These are phyloP conservation scores for Scylla paramamosain DNA, from an alignment of 1,140 invertebrate genomes.

Conservation along the genomic window DNA sequence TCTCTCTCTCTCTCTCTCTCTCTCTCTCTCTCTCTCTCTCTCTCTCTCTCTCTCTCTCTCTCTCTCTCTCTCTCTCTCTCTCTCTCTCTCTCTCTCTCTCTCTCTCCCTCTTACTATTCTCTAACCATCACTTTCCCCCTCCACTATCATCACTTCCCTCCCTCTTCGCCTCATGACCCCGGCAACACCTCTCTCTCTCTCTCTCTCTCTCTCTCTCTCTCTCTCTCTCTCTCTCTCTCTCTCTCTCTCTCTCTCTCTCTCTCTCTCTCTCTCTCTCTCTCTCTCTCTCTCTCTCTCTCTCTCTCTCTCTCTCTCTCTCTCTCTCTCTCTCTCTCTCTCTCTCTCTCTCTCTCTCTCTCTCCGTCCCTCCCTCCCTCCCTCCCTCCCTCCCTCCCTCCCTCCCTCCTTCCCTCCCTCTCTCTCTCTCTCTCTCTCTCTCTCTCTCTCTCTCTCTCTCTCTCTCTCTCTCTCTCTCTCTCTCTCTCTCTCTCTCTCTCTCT, in stretches of 20 bases:
- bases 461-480: slow-evolving; percentile 17
- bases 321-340: too few relatives aligned
- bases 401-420: too few relatives aligned
- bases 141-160: not conserved
- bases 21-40: not conserved
- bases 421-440: too few relatives aligned
- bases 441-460: not conserved
- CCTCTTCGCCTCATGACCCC: not conserved
- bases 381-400: too few relatives aligned
- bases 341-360: too few relatives aligned
- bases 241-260: not conserved
- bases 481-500: not conserved
- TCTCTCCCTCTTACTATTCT: not conserved
- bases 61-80: not conserved
- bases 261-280: not conserved
- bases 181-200: not conserved
- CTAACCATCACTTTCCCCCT: not conserved
- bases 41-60: too few relatives aligned
- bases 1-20: too few relatives aligned
- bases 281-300: too few relatives aligned
- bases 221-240: not conserved
- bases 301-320: too few relatives aligned
- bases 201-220: not conserved
- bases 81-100: not conserved
- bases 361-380: too few relatives aligned